Base-by-base conservation (phyloP, 1,140 invertebrate species). In the Thalassaphorura encarpata region DNA sequence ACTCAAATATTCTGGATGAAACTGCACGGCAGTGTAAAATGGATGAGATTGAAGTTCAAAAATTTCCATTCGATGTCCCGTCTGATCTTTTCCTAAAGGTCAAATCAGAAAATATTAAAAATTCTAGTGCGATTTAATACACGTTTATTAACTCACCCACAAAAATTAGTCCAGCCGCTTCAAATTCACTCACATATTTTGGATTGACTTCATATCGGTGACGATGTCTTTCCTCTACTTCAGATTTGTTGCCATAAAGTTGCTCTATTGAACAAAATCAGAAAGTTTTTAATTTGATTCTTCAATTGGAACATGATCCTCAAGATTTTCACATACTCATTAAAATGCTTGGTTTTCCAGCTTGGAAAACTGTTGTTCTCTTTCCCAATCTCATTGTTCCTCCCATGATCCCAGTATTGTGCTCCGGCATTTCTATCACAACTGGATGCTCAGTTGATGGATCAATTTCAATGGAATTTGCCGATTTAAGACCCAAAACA, bases 381-480 rank as follows among this genome's bases (percentile, higher is more conserved):
- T 87, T 89, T 13, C 97, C 97, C 11, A 99, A 75, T 56, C 97
- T 77, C 97, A 99, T 99, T 0, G 97, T 99, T 23, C 94, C 97
- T 4, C 97, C 97, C 77, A 97, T 84, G 59, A 87, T 77, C 1
- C 89, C 91, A 4, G 80, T 79, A 72, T 93, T 89, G 71, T 98
- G 91, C 76, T 99, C 97, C 0, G 94, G 93, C 97, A 99, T 99
- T 63, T 99, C 94, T 56, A 99, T 93, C 1, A 99, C 86, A 27
- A 97, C 73, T 23, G 87, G 84, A 69, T 87, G 69, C 23, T 73
- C 71, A 19, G 87, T 83, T 3, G 83, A 70, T 0, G 80, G 76
- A 66, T 87, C 76, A 26, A 92, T 83, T 76, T 99, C 96, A 1
- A 85, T 88, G 13, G 84, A 87, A 68, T 95, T 85, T 0, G 94